Evolutionary conservation across 2,113 vertebrate genomes (phyloP).

Genomic region (Hylia prasina): DNA sequence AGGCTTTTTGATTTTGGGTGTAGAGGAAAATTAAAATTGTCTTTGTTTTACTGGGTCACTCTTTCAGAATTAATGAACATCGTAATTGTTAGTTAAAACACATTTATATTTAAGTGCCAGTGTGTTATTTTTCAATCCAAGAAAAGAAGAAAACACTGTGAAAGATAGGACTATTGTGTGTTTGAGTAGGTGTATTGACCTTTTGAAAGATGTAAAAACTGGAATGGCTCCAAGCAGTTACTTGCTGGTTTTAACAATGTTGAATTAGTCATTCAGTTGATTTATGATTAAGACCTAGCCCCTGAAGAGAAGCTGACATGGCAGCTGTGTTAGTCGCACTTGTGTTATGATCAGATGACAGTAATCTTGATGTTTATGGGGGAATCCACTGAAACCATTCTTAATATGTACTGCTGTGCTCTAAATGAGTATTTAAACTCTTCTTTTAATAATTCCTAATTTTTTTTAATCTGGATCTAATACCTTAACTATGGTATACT

Average conservation of each 20-base stretch:
- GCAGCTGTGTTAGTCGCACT: constrained; percentile 50
- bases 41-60: constrained; percentile 36
- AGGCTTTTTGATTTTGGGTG: constrained; percentile 10
- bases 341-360: constrained; percentile 64
- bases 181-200: constrained; percentile 82
- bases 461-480: background rate
- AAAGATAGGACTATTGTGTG: constrained; percentile 66
- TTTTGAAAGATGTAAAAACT: constrained; percentile 82
- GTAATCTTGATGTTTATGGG: constrained; percentile 40
- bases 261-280: constrained; percentile 73
- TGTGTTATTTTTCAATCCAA: constrained; percentile 65
- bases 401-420: background rate
- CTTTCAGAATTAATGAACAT: constrained; percentile 52
- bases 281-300: constrained; percentile 68
- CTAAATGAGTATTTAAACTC: background rate
- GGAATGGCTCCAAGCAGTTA: constrained; percentile 70
- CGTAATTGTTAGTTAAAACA: constrained; percentile 65
- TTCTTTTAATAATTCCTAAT: background rate
- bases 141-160: constrained; percentile 75
- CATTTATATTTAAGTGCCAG: constrained; percentile 47
- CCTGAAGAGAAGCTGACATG: constrained; percentile 65
- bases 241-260: constrained; percentile 65
- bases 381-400: constrained; percentile 49
- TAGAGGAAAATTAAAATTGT: constrained; percentile 23
- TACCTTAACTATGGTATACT: background rate